Percentiles rank a stretch among this genome's conserved stretches.
phyloP scores from a whole-genome alignment of 1,140 invertebrate species.

The Neuroterus valhalla region DNA sequence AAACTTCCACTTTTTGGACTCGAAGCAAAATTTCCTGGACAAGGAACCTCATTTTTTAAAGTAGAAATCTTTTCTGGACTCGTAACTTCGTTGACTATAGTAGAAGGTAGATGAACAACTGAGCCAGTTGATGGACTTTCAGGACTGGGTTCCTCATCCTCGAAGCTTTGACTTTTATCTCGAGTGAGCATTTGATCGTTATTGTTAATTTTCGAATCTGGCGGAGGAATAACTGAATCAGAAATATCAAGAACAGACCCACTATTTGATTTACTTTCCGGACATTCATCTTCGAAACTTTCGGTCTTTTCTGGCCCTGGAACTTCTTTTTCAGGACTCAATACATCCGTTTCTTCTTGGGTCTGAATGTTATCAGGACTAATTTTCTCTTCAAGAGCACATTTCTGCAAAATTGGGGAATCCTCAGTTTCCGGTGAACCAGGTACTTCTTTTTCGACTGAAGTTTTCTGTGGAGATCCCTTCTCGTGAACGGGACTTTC shows the following conservation, averaged over 20 bases:
- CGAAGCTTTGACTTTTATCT: slow-evolving; percentile 16
- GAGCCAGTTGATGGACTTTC: slow-evolving; percentile 11
- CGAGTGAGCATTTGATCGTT: background rate
- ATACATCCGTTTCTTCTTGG: background rate
- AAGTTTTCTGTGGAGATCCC: slow-evolving; percentile 3
- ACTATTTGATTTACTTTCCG: background rate
- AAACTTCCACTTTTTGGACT: background rate
- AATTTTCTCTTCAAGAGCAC: background rate
- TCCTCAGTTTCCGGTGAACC: background rate
- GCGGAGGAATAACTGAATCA: background rate
- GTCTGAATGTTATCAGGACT: background rate
- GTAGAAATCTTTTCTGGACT: background rate
- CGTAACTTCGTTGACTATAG: background rate
- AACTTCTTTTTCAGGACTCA: too few species aligned
- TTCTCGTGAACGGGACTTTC: background rate
- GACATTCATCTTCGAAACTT: background rate
- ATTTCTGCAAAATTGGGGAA: background rate
- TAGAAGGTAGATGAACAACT: slow-evolving; percentile 15
- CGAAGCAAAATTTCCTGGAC: background rate
- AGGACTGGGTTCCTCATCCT: slow-evolving; percentile 17
- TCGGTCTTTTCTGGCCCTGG: too few species aligned
- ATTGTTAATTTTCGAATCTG: background rate
- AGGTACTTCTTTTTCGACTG: background rate
- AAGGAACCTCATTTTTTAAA: background rate
- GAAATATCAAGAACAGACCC: background rate